Evolutionary conservation across 2,888 invertebrate species (phyloP).

Genomic region (Marronus borbonicus): DNA sequence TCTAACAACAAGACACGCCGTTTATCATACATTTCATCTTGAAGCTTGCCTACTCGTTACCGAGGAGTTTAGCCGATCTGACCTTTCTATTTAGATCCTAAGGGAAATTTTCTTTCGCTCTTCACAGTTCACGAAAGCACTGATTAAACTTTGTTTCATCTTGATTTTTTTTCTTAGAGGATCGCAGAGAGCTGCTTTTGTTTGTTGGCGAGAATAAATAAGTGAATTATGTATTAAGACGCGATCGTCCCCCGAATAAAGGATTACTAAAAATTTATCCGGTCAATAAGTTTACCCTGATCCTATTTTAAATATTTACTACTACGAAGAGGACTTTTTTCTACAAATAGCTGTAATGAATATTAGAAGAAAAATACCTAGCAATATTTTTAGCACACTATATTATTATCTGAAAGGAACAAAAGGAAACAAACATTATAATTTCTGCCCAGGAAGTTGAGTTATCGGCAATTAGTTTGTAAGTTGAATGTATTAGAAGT

Average conservation of each 20-base stretch:
- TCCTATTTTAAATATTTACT: too few relatives aligned
- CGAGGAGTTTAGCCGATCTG: conserved; percentile 27
- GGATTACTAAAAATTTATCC: not conserved
- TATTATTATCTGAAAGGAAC: too few relatives aligned
- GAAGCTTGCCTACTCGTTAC: conserved; percentile 28
- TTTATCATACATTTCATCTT: conserved; percentile 44
- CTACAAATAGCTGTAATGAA: too few relatives aligned
- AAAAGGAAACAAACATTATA: too few relatives aligned
- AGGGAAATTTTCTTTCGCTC: conserved; percentile 40
- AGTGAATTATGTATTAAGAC: conserved; percentile 25
- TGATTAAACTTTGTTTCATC: conserved; percentile 38
- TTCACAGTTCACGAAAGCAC: conserved; percentile 23
- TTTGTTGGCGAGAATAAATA: conserved; percentile 25
- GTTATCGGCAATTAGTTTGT: too few relatives aligned
- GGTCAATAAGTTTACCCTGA: too few relatives aligned
- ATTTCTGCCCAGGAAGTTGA: too few relatives aligned
- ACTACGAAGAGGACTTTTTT: too few relatives aligned
- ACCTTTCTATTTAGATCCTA: conserved; percentile 40
- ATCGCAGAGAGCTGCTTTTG: not conserved
- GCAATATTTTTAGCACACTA: too few relatives aligned
- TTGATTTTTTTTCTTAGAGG: conserved; percentile 14
- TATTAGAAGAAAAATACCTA: too few relatives aligned
- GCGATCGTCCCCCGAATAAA: not conserved
- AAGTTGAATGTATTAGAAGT: too few relatives aligned
- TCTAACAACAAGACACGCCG: conserved; percentile 32